Base-by-base conservation (phyloP, 2,888 invertebrate species). In the Notodonta dromedarius region DNA sequence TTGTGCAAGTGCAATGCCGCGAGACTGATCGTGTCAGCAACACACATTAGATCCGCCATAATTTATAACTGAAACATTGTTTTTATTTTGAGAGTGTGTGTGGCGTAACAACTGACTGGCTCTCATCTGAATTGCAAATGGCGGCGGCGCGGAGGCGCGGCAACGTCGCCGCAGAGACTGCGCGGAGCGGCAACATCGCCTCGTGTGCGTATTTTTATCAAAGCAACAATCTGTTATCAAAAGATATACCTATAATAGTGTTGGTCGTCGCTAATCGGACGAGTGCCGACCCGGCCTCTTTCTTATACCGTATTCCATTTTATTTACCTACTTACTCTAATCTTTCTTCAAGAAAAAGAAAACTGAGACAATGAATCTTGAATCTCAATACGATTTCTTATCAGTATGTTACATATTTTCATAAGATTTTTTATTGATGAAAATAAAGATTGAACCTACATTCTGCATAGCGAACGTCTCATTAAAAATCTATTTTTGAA, bases 111-210 rank as follows among this genome's bases (percentile, higher is more conserved):
- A 71, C 83, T 75, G 77, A 79, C 79, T 81, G 72, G 78, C 73
- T 77, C 82, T 82, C 85, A 87, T 86, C 82, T 83, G 82, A 88
- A 88, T 88, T 90, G 90, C 89, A 90, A 91, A 91, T 90, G 89
- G 89, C 88, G 80, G 80, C 71, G 61, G 77, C 11, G 59, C 71
- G 72, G 73, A 78, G 73, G 79, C 53, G 73, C 79, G 87, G 88
- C 89, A 90, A 88, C 90, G n/a, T n/a, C n/a, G 79, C 77, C 82
- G 88, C 87, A 66, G 70, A 65, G 63, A 59, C 67, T 57, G 61
- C 58, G 65, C 75, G 70, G 82, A 78, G 76, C 78, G 90, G 88
- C 91, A 89, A 86, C 89, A 77, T 70, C 81, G 85, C 82, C 61
- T 68, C 81, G 14, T 53, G 78, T 84, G 85, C 89, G 90, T 90